Evolutionary conservation across 1,140 invertebrate species (phyloP), one percentile per base, ranked within the genome.

Genomic region (Halictus rubicundus): DNA sequence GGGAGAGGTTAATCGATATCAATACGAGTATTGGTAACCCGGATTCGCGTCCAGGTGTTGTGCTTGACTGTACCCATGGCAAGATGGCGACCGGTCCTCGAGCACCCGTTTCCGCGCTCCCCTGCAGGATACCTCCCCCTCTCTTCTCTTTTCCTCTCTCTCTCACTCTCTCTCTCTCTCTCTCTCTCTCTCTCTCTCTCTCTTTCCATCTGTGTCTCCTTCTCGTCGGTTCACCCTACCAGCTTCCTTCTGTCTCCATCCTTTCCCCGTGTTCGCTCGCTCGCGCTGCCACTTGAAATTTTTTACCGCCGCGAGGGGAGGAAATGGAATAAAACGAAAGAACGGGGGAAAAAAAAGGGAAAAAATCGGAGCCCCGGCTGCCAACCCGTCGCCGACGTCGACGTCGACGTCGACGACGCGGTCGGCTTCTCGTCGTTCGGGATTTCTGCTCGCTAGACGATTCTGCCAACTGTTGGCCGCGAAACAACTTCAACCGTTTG

Each of bases 51-150:
- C 87, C 85, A 89, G 87, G 85, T 88, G 87, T 75, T 89, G 89
- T 78, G 80, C 76, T 78, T 85, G 89, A 90, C 89, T 90, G 89
- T 90, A 90, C 89, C 74, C 78, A 83, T 75, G 81, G 86, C 89
- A 90, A 90, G 89, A 90, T 90, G 89, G 89, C 89, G 89, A 88
- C 88, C 72, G 84, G 83, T 83, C 85, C 89, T 89, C 83, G 85
- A 89, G 88, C 88, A 83, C 81, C 85, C 82, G 88, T 88, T 90
- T 89, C 89, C 86, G 80, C 78, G 79, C 87, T 84, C 88, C 88
- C 87, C 85, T 81, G 77, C 82, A 87, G 76, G 82, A 80, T 83
- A 78, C 76, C 74, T 69, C 77, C 52, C 59, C 32, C 77, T 37
- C 42, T 52, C 52, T 16, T 75, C 59, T n/a, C 59, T 60, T 46